phyloP scores from a whole-genome alignment of 2,797 vertebrate species.

The Phalloptychus januarius region DNA sequence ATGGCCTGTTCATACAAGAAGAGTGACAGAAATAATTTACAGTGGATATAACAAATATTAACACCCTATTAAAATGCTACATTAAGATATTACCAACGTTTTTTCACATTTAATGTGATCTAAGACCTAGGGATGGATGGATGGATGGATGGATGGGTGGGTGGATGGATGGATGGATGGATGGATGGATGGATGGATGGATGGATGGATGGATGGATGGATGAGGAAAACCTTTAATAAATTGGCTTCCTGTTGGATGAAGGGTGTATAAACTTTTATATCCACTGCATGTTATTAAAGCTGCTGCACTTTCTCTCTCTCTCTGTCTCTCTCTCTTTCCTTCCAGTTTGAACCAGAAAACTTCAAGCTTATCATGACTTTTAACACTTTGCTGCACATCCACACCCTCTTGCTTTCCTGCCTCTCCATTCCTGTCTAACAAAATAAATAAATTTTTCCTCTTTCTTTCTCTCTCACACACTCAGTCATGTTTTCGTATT shows the following conservation, averaged over 20 bases:
- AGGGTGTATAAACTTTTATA: background rate
- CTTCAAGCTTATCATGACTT: constrained; percentile 58
- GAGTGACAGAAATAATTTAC: constrained; percentile 26
- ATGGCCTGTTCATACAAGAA: constrained; percentile 38
- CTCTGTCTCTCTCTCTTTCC: constrained; percentile 39
- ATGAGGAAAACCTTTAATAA: background rate
- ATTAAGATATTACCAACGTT: background rate
- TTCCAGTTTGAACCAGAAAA: constrained; percentile 62
- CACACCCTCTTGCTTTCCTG: constrained; percentile 47
- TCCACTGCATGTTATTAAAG: constrained; percentile 51
- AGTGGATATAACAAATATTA: background rate
- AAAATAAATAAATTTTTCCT: constrained; percentile 4
- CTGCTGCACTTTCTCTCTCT: constrained; percentile 55
- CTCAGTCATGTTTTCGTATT: too few species aligned
- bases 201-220: background rate
- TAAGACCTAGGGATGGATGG: background rate
- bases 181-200: background rate
- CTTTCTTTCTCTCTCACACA: constrained; percentile 22
- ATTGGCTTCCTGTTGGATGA: background rate
- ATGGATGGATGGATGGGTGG: too few species aligned
- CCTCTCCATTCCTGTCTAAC: constrained; percentile 30
- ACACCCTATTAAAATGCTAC: background rate
- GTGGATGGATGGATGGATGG: too few species aligned
- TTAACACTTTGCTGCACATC: constrained; percentile 57
- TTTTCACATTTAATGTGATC: background rate